Evolutionary conservation across 2,113 vertebrate genomes (phyloP).

Genomic region (Promerops cafer): DNA sequence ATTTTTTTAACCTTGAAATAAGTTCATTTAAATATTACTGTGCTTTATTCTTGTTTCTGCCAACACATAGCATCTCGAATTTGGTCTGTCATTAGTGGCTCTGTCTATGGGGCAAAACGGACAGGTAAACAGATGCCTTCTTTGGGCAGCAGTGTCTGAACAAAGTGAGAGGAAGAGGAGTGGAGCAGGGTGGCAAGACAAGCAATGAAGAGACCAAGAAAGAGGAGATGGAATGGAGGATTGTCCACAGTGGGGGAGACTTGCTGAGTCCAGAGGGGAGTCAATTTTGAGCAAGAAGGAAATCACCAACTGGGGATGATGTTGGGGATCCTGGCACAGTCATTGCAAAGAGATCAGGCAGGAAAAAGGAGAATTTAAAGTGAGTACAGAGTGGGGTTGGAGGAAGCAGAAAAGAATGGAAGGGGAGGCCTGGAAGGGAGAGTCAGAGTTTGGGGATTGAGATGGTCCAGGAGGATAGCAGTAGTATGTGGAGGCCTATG

Average conservation of each 20-base stretch:
- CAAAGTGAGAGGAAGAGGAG: not conserved
- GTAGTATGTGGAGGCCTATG: not conserved
- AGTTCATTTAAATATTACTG: not conserved
- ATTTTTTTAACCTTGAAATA: not conserved
- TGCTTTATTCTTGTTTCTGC: not conserved
- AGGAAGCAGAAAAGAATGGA: not conserved
- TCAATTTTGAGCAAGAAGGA: not conserved
- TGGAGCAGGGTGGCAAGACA: not conserved
- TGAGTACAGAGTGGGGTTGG: not conserved
- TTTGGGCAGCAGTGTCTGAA: not conserved
- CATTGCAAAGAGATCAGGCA: not conserved
- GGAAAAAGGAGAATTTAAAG: not conserved
- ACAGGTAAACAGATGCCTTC: not conserved
- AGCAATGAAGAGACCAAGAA: not conserved
- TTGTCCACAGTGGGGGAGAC: not conserved
- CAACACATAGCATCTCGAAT: not conserved
- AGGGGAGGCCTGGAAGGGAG: not conserved
- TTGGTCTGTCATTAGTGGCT: fast-evolving
- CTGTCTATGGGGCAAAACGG: not conserved
- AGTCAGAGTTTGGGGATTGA: not conserved
- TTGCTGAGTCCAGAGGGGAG: not conserved
- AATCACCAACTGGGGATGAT: fast-evolving
- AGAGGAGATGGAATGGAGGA: not conserved
- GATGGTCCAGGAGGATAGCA: not conserved
- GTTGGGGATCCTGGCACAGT: not conserved